Conservation (phyloP, 2,113 vertebrate species). For the Tenrec ecaudatus region DNA sequence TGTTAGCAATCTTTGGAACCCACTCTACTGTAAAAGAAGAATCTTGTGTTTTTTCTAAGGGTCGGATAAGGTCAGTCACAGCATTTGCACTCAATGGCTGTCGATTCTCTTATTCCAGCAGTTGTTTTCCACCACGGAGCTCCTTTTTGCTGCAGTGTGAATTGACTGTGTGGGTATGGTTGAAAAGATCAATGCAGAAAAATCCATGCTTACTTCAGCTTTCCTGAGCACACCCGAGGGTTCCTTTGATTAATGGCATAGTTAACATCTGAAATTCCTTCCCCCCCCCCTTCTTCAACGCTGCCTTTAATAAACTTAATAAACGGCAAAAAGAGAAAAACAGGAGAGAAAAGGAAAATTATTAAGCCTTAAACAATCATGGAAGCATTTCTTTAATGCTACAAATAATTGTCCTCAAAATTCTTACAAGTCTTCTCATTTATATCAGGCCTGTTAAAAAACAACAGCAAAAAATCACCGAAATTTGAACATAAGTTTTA, state of each 20-base stretch:
- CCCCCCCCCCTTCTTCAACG: background rate
- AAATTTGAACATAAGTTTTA: background rate
- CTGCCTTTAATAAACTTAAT: background rate
- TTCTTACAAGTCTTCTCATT: background rate
- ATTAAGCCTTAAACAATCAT: slow-evolving; percentile 1
- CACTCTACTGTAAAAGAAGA: slow-evolving; percentile 43
- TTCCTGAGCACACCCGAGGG: background rate
- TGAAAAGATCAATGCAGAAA: slow-evolving; percentile 53
- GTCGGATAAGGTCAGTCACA: background rate
- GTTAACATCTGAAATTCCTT: slow-evolving; percentile 12
- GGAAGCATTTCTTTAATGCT: slow-evolving; percentile 16
- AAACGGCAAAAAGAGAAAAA: background rate
- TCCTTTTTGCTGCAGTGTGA: background rate
- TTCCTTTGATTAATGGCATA: background rate
- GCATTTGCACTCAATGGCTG: background rate
- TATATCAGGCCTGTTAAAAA: background rate
- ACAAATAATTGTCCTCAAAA: background rate
- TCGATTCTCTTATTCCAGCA: slow-evolving; percentile 3
- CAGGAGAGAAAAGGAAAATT: background rate
- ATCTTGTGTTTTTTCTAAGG: background rate
- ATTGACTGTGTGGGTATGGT: background rate
- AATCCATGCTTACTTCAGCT: background rate
- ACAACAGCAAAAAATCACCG: background rate
- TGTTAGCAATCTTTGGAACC: slow-evolving; percentile 17
- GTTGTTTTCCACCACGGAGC: slow-evolving; percentile 12